phyloP scores from a whole-genome alignment of 2,113 vertebrate genomes.

The Carettochelys insculpta region DNA sequence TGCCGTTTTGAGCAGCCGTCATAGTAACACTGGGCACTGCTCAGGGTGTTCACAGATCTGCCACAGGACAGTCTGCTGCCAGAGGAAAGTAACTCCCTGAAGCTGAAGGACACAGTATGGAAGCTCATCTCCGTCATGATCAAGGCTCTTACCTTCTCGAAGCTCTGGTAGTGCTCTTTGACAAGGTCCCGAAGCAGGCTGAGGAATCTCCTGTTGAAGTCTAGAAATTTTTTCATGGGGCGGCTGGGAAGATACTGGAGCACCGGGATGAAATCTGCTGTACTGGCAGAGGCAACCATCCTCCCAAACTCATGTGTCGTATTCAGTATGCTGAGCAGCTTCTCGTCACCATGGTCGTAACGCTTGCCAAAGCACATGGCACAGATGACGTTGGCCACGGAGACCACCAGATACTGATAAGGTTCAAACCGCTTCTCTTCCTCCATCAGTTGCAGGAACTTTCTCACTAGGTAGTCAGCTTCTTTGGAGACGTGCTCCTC shows the following conservation, averaged over 20 bases:
- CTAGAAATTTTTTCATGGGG: constrained; percentile 76
- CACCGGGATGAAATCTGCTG: constrained; percentile 87
- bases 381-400: constrained; percentile 87
- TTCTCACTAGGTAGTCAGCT: constrained; percentile 74
- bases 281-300: constrained; percentile 76
- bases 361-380: constrained; percentile 88
- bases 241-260: constrained; percentile 83
- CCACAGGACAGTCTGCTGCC: not conserved
- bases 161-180: constrained; percentile 82
- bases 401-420: constrained; percentile 78
- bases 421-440: constrained; percentile 78
- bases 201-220: constrained; percentile 76
- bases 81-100: fast-evolving
- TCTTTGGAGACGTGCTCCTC: constrained; percentile 86
- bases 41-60: fast-evolving
- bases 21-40: not conserved
- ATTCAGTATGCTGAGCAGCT: constrained; percentile 80
- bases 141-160: constrained; percentile 78
- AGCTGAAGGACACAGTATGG: fast-evolving
- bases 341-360: constrained; percentile 80
- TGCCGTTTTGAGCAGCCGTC: not conserved
- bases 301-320: constrained; percentile 77
- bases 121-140: fast-evolving
- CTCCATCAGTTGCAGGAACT: constrained; percentile 74
- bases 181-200: constrained; percentile 78